phyloP scores from a whole-genome alignment of 2,113 vertebrate genomes.

The Lamprotornis superbus region DNA sequence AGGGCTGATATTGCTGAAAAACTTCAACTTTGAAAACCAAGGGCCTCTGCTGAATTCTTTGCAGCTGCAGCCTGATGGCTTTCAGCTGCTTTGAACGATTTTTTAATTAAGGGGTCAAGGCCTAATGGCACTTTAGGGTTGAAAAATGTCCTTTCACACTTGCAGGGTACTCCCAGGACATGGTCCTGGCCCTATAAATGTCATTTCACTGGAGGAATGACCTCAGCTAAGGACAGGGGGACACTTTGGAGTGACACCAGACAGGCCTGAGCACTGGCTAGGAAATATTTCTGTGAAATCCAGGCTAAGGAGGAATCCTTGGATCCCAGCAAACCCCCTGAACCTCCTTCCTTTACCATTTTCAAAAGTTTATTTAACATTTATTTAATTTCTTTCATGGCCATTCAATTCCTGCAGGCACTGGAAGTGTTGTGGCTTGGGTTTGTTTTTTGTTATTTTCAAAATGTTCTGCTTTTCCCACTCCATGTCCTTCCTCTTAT shows the following conservation, averaged over 20 bases:
- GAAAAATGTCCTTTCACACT: not conserved
- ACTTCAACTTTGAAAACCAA: fast-evolving
- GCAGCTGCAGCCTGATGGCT: not conserved
- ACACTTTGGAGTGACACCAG: not conserved
- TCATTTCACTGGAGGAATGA: not conserved
- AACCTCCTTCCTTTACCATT: not conserved
- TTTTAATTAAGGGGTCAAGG: not conserved
- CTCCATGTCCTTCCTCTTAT: not conserved
- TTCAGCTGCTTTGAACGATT: not conserved
- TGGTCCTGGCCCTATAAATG: not conserved
- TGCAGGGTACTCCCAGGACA: not conserved
- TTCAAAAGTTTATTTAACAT: not conserved
- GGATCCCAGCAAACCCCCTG: not conserved
- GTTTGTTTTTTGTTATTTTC: not conserved
- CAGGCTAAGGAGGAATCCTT: not conserved
- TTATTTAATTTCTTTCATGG: not conserved
- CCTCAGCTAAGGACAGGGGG: not conserved
- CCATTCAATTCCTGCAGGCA: not conserved
- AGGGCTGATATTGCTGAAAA: not conserved
- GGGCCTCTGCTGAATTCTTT: not conserved
- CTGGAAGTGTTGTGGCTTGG: not conserved
- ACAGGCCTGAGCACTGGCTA: not conserved
- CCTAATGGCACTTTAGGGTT: not conserved
- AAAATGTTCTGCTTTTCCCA: not conserved
- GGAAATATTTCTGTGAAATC: not conserved